Conservation (phyloP, 2,888 invertebrate species). For the Iphiclides podalirius region DNA sequence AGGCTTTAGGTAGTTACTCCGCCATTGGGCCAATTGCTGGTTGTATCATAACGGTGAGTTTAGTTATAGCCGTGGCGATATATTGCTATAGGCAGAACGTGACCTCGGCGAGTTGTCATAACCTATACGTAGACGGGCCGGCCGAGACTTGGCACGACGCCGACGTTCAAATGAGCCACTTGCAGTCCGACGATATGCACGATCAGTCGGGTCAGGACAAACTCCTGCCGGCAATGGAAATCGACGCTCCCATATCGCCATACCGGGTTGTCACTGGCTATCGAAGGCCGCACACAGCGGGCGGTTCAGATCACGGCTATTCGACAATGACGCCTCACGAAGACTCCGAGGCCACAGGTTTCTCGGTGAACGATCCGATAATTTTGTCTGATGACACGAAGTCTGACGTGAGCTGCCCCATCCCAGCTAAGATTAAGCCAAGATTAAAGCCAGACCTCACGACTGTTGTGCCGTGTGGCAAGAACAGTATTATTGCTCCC, state of each 20-base stretch:
- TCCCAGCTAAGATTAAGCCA: conserved; percentile 70
- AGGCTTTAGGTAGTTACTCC: conserved; percentile 80
- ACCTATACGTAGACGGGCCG: conserved; percentile 74
- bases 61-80: conserved; percentile 89
- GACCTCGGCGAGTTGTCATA: conserved; percentile 70
- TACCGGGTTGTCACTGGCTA: conserved; percentile 92
- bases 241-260: conserved; percentile 89
- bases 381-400: conserved; percentile 76
- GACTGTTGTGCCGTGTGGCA: conserved; percentile 76
- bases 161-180: conserved; percentile 85
- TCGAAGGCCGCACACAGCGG: conserved; percentile 86
- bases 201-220: conserved; percentile 84
- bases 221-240: conserved; percentile 78
- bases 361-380: conserved; percentile 84
- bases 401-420: conserved; percentile 80
- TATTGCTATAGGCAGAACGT: conserved; percentile 90
- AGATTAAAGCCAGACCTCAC: conserved; percentile 63
- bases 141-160: conserved; percentile 75
- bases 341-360: conserved; percentile 91
- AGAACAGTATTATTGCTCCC: conserved; percentile 86
- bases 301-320: conserved; percentile 96
- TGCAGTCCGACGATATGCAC: conserved; percentile 85
- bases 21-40: conserved; percentile 94
- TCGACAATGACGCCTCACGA: conserved; percentile 96
- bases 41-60: conserved; percentile 89